Evolutionary conservation across 1,140 invertebrate genomes (phyloP).

Genomic region (Microvelia longipes): DNA sequence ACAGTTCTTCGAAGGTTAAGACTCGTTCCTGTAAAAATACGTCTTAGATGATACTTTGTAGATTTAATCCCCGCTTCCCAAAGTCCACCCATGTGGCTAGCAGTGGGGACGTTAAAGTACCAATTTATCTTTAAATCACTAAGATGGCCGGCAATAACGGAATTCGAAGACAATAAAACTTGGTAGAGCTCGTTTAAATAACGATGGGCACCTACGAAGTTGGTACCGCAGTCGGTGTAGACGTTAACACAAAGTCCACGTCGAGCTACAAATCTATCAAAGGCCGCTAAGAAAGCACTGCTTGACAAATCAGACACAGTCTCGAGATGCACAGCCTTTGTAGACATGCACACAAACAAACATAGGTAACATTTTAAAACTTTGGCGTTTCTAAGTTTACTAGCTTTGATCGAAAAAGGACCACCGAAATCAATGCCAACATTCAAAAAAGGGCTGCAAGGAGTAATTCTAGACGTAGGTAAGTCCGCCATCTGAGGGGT

Average conservation of each 20-base stretch:
- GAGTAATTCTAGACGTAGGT: neutral
- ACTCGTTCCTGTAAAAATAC: neutral
- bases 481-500: neutral
- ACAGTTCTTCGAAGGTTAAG: constrained; percentile 20
- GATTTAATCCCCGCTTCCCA: constrained; percentile 16
- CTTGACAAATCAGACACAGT: constrained; percentile 23
- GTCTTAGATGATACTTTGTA: constrained; percentile 3
- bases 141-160: constrained; percentile 23
- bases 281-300: constrained; percentile 23
- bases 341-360: constrained; percentile 27
- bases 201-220: constrained; percentile 26
- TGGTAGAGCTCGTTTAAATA: constrained; percentile 16
- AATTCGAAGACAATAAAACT: constrained; percentile 20
- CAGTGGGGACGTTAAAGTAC: constrained; percentile 6
- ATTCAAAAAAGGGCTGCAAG: neutral
- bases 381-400: constrained; percentile 18
- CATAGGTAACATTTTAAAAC: constrained; percentile 26
- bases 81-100: constrained; percentile 22
- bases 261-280: constrained; percentile 24
- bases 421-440: constrained; percentile 12
- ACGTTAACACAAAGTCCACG: constrained; percentile 22
- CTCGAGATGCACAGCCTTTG: constrained; percentile 27
- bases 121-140: constrained; percentile 18
- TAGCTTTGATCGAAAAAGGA: constrained; percentile 12
- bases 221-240: constrained; percentile 28